These are phyloP conservation scores for Neodontobutis hainanensis DNA, from an alignment of 2,113 vertebrate genomes.

Conservation along the genomic window DNA sequence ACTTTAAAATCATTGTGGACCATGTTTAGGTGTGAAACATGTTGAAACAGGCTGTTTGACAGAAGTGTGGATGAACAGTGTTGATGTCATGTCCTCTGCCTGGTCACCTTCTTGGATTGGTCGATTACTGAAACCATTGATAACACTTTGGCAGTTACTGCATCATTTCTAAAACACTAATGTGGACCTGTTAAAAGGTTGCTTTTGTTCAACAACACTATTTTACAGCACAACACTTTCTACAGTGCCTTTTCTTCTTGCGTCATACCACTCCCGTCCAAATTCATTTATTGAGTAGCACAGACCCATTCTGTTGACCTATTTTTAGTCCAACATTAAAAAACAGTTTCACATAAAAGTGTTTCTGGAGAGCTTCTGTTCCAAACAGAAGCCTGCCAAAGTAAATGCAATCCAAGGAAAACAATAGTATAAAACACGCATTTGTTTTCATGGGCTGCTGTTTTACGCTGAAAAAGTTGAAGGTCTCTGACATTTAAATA, in stretches of 20 bases:
- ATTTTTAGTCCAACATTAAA: constrained; percentile 78
- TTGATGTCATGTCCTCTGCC: too few relatives aligned
- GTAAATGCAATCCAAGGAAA: constrained; percentile 71
- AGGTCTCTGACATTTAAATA: constrained; percentile 74
- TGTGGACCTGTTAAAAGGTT: background rate
- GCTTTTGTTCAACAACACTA: background rate
- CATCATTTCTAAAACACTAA: too few relatives aligned
- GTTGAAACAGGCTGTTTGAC: too few relatives aligned
- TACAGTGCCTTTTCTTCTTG: background rate
- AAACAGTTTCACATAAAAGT: constrained; percentile 71
- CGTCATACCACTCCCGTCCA: constrained; percentile 1
- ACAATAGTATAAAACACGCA: constrained; percentile 69
- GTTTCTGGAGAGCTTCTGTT: constrained; percentile 62
- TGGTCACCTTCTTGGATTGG: too few relatives aligned
- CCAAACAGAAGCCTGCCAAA: constrained; percentile 68
- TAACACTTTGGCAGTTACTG: too few relatives aligned
- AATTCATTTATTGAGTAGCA: constrained; percentile 9
- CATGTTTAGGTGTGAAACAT: too few relatives aligned
- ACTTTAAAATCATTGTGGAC: too few relatives aligned
- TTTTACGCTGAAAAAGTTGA: constrained; percentile 36
- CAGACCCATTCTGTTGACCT: constrained; percentile 48
- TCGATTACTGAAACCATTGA: too few relatives aligned
- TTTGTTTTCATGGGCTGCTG: constrained; percentile 39
- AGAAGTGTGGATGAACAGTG: too few relatives aligned
- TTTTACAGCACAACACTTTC: background rate